Conservation (phyloP, 2,113 vertebrate species). For the Sterna hirundo region DNA sequence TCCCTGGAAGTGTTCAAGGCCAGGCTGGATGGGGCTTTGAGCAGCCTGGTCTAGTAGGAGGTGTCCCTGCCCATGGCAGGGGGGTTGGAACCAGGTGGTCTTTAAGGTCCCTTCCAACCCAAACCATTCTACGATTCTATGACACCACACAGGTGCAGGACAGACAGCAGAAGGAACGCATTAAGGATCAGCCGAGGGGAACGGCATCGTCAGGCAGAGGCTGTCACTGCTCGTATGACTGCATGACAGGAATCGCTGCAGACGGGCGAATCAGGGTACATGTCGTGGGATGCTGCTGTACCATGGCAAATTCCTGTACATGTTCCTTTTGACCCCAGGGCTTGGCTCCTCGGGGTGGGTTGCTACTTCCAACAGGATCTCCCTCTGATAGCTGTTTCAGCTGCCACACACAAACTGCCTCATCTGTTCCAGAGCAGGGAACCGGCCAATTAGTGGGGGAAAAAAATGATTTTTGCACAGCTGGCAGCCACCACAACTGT, state of each 20-base stretch:
- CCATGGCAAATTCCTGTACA: background rate
- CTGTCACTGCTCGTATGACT: background rate
- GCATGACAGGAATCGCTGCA: background rate
- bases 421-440: background rate
- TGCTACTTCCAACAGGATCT: background rate
- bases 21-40: too few species aligned
- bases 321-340: background rate
- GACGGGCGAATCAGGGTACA: accelerated
- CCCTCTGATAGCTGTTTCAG: background rate
- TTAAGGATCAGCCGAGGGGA: background rate
- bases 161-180: background rate
- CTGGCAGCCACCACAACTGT: background rate
- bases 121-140: too few species aligned
- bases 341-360: background rate
- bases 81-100: too few species aligned
- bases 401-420: background rate
- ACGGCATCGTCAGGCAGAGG: background rate
- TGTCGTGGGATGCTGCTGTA: background rate
- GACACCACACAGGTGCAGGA: accelerated
- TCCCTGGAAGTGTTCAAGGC: too few species aligned
- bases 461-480: background rate
- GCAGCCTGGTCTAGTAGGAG: too few species aligned
- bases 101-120: too few species aligned
- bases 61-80: too few species aligned
- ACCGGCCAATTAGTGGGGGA: background rate